Conservation (phyloP, 2,113 vertebrate genomes). For the Larimichthys crocea region DNA sequence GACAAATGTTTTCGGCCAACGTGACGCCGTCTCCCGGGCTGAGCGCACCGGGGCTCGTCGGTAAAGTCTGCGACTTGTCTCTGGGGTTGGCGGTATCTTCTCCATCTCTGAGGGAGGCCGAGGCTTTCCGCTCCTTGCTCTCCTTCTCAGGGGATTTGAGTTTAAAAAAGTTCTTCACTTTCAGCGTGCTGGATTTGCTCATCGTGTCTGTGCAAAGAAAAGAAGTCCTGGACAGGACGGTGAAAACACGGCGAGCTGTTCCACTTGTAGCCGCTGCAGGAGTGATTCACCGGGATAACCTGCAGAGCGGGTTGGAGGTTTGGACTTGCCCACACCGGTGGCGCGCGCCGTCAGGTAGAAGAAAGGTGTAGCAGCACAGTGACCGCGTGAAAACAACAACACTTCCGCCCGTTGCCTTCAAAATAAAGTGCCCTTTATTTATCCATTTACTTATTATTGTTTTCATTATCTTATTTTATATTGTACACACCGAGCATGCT, state of each 20-base stretch:
- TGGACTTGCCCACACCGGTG: constrained; percentile 12
- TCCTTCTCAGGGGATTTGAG: constrained; percentile 62
- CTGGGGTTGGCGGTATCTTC: background rate
- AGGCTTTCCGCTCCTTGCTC: constrained; percentile 36
- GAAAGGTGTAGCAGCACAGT: background rate
- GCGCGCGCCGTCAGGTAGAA: constrained; percentile 34
- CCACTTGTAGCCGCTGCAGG: background rate
- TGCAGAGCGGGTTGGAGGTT: constrained; percentile 43
- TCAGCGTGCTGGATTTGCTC: constrained; percentile 71
- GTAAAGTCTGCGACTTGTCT: background rate
- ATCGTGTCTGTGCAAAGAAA: constrained; percentile 37
- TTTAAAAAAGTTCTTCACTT: constrained; percentile 64
- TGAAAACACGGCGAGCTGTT: background rate
- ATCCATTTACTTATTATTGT: background rate
- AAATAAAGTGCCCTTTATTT: constrained; percentile 9
- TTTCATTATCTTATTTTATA: too few species aligned
- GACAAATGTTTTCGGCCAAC: background rate
- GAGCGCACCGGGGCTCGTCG: constrained; percentile 7
- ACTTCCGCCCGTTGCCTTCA: constrained; percentile 30
- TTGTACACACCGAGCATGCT: too few species aligned
- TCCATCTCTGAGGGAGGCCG: constrained; percentile 48
- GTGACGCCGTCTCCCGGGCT: constrained; percentile 36
- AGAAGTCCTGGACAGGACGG: background rate
- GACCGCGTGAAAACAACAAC: too few species aligned
- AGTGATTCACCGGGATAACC: constrained; percentile 42